Evolutionary conservation across 1,140 invertebrate genomes (phyloP).

Genomic region (Heliconius melpomene): DNA sequence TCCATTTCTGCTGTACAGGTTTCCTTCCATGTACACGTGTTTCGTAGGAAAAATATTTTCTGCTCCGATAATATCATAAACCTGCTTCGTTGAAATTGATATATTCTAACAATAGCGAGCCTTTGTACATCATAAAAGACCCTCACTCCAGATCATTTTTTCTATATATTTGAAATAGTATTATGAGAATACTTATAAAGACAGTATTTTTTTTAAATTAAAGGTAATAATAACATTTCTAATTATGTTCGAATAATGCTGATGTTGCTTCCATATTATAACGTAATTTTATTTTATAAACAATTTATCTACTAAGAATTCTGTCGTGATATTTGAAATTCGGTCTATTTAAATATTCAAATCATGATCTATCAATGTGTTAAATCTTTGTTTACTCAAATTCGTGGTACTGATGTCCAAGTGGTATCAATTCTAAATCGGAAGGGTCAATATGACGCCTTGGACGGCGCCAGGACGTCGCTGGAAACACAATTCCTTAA

Average conservation of each 20-base stretch:
- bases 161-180: too few species aligned
- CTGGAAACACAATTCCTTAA: constrained; percentile 41
- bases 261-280: too few species aligned
- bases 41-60: not conserved
- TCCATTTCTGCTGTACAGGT: constrained; percentile 37
- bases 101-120: constrained; percentile 1
- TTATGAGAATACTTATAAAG: too few species aligned
- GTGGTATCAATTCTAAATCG: constrained; percentile 29
- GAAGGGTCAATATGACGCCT: constrained; percentile 55
- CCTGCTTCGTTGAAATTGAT: constrained; percentile 1
- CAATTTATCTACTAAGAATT: not conserved
- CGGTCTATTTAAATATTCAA: constrained; percentile 18
- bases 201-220: too few species aligned
- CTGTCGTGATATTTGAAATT: not conserved
- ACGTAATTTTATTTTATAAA: not conserved
- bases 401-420: constrained; percentile 33
- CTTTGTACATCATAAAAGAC: not conserved
- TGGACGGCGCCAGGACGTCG: constrained; percentile 51
- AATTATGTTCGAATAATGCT: too few species aligned
- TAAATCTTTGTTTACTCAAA: constrained; percentile 20
- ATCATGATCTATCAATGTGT: constrained; percentile 16
- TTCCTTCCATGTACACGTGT: not conserved
- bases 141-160: not conserved
- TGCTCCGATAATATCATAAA: constrained; percentile 6
- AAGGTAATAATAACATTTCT: too few species aligned